Percentiles rank a stretch among this genome's conserved stretches.
phyloP scores from a whole-genome alignment of 2,113 vertebrate species.

The Felis chaus region DNA sequence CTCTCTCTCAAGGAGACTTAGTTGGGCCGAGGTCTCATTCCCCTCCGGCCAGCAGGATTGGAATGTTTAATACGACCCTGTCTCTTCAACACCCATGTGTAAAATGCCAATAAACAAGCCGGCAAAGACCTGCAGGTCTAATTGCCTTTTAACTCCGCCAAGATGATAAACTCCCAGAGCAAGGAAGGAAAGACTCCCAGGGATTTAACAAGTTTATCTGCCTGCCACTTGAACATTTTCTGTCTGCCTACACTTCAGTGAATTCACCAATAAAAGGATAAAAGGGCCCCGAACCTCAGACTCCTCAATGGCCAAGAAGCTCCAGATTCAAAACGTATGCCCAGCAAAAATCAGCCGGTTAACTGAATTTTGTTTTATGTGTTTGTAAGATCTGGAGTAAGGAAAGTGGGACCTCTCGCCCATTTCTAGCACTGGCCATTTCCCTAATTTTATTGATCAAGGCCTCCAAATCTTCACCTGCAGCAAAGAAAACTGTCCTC shows the following conservation, averaged over 20 bases:
- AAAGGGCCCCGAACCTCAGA: conserved; percentile 81
- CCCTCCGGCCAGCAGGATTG: conserved; percentile 80
- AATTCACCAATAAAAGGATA: conserved; percentile 88
- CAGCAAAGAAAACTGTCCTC: conserved; percentile 34
- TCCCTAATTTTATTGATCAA: conserved; percentile 60
- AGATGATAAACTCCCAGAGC: conserved; percentile 86
- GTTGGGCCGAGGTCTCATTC: conserved; percentile 81
- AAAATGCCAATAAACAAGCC: conserved; percentile 87
- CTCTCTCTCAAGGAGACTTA: conserved; percentile 77
- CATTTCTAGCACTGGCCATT: neutral
- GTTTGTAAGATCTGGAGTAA: neutral
- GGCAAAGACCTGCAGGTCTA: conserved; percentile 87
- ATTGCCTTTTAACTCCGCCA: conserved; percentile 88
- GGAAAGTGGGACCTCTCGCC: neutral
- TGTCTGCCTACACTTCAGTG: conserved; percentile 87
- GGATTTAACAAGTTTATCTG: conserved; percentile 90
- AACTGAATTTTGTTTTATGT: conserved; percentile 46
- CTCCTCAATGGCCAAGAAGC: conserved; percentile 72
- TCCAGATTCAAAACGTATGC: conserved; percentile 83
- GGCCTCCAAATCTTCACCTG: conserved; percentile 54
- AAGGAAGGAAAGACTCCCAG: conserved; percentile 87
- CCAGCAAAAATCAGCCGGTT: conserved; percentile 69
- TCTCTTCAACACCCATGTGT: conserved; percentile 87
- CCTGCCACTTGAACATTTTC: conserved; percentile 87
- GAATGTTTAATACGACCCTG: conserved; percentile 87